Evolutionary conservation across 1,140 invertebrate genomes (phyloP).

Genomic region (Lucilia cuprina): DNA sequence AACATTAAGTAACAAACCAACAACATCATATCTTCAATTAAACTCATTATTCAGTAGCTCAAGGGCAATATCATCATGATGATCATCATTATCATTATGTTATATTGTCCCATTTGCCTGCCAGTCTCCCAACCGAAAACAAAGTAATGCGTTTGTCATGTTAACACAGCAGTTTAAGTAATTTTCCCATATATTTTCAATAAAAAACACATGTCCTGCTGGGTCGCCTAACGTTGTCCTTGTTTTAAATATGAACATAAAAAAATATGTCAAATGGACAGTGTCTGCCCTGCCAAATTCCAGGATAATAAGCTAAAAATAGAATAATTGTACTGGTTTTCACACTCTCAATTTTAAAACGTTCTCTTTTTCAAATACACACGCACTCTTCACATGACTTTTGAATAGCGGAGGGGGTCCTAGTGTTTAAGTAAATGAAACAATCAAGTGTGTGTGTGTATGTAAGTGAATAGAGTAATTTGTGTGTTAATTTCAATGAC

Average conservation of each 20-base stretch:
- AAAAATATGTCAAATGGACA: constrained; percentile 1
- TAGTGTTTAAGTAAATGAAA: background rate
- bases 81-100: too few relatives aligned
- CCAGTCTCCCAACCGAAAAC: background rate
- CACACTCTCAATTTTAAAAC: too few relatives aligned
- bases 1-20: too few relatives aligned
- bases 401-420: background rate
- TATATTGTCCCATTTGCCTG: background rate
- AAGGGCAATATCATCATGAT: background rate
- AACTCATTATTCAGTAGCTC: background rate
- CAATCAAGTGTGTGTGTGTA: background rate
- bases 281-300: background rate
- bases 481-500: background rate
- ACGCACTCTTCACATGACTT: background rate
- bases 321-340: too few relatives aligned
- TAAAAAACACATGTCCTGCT: background rate
- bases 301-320: background rate
- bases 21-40: background rate
- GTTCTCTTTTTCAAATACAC: background rate
- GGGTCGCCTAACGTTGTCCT: background rate
- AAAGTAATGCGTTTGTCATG: background rate
- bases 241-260: background rate
- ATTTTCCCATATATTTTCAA: background rate
- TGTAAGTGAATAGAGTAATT: background rate
- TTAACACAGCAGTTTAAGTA: background rate